phyloP scores from a whole-genome alignment of 2,888 invertebrate genomes.

The Stenichneumon culpator region DNA sequence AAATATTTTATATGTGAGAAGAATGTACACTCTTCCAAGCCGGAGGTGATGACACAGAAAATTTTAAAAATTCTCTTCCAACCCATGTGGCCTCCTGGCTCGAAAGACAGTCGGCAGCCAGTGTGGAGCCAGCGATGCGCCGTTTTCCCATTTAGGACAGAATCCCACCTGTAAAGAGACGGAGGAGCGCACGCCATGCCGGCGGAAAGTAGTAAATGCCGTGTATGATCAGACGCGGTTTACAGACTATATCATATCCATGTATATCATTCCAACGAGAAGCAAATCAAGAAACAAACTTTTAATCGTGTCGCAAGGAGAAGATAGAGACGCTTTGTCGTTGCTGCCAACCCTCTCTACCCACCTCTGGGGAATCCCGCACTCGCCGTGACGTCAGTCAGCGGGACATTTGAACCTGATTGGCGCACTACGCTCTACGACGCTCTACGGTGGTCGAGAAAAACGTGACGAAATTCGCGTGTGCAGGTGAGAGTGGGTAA shows the following conservation, averaged over 20 bases:
- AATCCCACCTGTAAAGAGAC: neutral
- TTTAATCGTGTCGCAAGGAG: constrained; percentile 36
- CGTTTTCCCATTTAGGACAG: no score
- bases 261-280: neutral
- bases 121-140: no score
- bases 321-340: neutral
- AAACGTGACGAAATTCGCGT: neutral
- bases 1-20: no score
- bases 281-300: constrained; percentile 41
- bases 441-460: neutral
- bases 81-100: neutral
- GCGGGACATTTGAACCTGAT: neutral
- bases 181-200: neutral
- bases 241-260: no score
- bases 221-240: neutral
- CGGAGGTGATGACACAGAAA: no score
- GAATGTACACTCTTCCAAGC: no score
- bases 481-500: no score
- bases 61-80: no score
- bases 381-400: neutral
- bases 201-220: constrained; percentile 2
- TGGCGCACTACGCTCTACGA: neutral
- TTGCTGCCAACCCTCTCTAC: neutral
- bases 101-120: no score
- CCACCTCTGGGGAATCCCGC: neutral